Conservation (phyloP, 2,797 vertebrate species). For the Dicrostonyx torquatus region DNA sequence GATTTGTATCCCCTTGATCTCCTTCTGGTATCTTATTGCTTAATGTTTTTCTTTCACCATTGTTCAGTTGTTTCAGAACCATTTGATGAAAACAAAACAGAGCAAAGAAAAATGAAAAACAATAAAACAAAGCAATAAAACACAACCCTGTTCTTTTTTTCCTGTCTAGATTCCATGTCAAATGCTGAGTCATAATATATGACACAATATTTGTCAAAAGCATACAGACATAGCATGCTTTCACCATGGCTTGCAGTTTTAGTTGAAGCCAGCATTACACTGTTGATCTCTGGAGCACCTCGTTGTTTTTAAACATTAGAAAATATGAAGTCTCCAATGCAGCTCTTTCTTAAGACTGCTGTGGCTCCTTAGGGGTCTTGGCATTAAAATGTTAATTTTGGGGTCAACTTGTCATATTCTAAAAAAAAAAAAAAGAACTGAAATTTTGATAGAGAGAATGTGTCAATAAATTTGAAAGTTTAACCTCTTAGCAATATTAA, state of each 20-base stretch:
- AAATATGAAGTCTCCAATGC: neutral
- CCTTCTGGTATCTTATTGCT: no score
- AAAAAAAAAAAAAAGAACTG: neutral
- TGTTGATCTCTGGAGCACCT: neutral
- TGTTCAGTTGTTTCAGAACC: neutral
- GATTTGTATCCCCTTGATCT: no score
- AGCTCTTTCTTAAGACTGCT: neutral
- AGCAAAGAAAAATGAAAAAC: neutral
- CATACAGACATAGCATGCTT: neutral
- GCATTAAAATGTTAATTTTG: neutral
- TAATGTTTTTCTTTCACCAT: neutral
- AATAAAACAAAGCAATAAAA: neutral
- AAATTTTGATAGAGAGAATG: constrained; percentile 1
- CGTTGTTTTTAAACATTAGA: neutral
- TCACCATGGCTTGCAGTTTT: neutral
- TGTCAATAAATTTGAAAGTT: constrained; percentile 4
- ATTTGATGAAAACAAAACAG: neutral
- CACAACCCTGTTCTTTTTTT: neutral
- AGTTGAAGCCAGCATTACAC: neutral
- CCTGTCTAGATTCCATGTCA: neutral
- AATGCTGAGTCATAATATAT: neutral
- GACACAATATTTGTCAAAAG: neutral
- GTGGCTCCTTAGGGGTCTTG: neutral
- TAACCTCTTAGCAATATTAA: constrained; percentile 7
- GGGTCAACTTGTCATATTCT: constrained; percentile 10